phyloP scores from a whole-genome alignment of 2,113 vertebrate genomes.

The Pluvianellus socialis region DNA sequence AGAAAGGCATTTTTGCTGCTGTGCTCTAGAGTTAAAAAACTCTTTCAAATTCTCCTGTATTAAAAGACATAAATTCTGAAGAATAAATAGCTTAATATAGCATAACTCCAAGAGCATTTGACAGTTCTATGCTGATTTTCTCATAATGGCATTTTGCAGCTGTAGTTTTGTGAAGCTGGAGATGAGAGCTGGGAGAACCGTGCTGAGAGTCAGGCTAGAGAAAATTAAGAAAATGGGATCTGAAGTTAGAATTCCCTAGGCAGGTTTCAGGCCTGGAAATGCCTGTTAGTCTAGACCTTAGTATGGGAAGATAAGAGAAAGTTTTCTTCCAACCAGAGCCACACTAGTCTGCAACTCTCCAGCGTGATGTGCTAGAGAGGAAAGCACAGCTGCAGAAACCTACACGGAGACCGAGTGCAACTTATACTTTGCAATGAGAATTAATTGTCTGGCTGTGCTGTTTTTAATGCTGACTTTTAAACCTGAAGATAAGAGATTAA shows the following conservation, averaged over 20 bases:
- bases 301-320: neutral
- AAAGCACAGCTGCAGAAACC: neutral
- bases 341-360: neutral
- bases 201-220: neutral
- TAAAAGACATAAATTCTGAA: constrained; percentile 14
- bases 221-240: neutral
- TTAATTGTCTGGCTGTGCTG: neutral
- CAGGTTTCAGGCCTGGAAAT: neutral
- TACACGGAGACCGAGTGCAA: neutral
- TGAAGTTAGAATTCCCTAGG: neutral
- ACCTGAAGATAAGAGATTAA: neutral
- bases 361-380: neutral
- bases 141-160: neutral
- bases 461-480: neutral
- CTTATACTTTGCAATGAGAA: neutral
- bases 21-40: neutral
- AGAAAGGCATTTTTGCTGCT: neutral
- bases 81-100: neutral
- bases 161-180: neutral
- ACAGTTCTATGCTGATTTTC: neutral
- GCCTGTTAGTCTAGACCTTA: neutral
- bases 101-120: neutral
- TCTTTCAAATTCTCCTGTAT: neutral
- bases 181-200: neutral
- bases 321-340: neutral